Conservation (phyloP, 2,888 invertebrate genomes). For the Frankliniella intonsa region DNA sequence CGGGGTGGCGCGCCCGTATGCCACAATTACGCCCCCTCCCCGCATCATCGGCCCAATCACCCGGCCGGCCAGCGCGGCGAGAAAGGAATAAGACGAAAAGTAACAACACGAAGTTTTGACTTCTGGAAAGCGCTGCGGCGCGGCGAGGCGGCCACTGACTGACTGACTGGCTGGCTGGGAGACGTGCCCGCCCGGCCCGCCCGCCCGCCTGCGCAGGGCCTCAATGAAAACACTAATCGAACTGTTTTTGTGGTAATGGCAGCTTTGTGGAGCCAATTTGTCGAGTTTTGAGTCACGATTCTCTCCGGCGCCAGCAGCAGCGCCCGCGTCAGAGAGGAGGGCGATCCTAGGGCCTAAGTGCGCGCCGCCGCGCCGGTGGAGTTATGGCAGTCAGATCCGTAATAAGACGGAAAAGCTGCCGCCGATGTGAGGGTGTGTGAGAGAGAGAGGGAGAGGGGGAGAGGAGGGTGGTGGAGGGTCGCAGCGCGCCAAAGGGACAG, state of each 20-base stretch:
- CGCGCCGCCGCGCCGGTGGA: neutral
- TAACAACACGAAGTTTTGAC: neutral
- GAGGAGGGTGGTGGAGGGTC: neutral
- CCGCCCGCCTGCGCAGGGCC: neutral
- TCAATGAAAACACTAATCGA: conserved; percentile 23
- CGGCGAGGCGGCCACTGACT: neutral
- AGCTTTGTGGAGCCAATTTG: conserved; percentile 10
- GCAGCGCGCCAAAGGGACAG: neutral
- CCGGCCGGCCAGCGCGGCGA: neutral
- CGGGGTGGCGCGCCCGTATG: neutral
- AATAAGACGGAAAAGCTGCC: conserved; percentile 24
- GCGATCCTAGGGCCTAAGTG: neutral
- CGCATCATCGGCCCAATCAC: neutral
- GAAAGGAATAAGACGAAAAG: neutral
- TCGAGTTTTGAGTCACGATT: conserved; percentile 17
- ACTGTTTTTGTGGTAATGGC: conserved; percentile 26
- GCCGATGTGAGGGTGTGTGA: neutral
- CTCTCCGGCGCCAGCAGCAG: neutral
- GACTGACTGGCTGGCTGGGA: neutral
- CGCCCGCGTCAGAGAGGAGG: neutral
- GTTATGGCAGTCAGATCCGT: neutral
- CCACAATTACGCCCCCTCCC: neutral
- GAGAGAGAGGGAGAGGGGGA: neutral
- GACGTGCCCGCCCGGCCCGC: neutral
- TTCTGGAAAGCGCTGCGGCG: neutral